Evolutionary conservation across 2,888 invertebrate species (phyloP), one percentile per base, ranked within the genome.

Genomic region (Barypeithes pellucidus): DNA sequence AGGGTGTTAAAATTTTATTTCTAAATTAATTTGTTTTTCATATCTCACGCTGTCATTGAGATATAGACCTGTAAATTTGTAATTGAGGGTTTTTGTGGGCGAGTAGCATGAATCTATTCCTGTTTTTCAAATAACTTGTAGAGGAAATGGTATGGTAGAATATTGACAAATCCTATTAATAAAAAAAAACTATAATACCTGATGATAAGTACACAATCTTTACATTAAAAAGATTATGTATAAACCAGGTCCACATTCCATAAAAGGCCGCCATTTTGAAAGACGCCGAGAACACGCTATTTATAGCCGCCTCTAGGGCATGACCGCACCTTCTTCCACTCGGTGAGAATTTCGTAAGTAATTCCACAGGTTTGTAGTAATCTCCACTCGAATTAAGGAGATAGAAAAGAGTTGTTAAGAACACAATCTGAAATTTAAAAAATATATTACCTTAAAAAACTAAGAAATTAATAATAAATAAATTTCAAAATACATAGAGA

Each of bases 221-320:
- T 3, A 94, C 95, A 70, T 95, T 95, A 84, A 99, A 98, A 11
- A 99, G 88, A 77, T 95, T 96, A 86, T 99, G 99, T 63, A 97
- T 94, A 75, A 99, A 91, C 97, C 98, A 99, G 0, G 99, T 99
- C 92, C 98, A 99, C 76, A 99, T 89, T 0, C 98, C 99, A 84
- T 99, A 99, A 87, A 99, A 99, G 0, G 95, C 89, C 0, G 97
- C 95, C 91, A 99, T 95, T 88, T 99, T 99, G 81, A 98, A 94
- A 2, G 98, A 97, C 0, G 98, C 98, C 73, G 95, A 91, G 84
- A 99, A 95, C 12, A 99, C 99, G 79, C 97, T 96, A 80, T 96
- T 97, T 67, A 96, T 93, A 0, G 96, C 95, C 74, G 93, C 94
- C 81, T 96, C 95, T 24, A 96, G 88, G 0, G 96, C 95, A 73